Evolutionary conservation across 1,140 invertebrate genomes (phyloP).

Genomic region (Bombus polaris): DNA sequence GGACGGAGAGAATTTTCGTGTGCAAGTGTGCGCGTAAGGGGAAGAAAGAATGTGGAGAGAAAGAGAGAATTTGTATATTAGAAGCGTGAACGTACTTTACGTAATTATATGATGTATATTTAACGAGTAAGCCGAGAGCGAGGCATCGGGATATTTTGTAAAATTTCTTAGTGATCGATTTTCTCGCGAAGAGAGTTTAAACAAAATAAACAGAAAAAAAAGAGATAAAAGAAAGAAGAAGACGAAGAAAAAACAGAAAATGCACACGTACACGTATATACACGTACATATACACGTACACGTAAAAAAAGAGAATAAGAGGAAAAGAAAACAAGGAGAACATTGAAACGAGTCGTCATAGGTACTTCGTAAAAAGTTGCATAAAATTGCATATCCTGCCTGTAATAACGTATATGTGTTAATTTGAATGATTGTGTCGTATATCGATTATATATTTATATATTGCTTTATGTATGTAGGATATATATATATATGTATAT

Average conservation of each 20-base stretch:
- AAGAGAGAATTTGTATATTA: conserved; percentile 59
- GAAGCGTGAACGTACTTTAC: conserved; percentile 52
- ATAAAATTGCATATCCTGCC: conserved; percentile 71
- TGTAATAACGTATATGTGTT: conserved; percentile 68
- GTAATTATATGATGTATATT: conserved; percentile 64
- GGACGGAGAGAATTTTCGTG: neutral
- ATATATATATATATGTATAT: conserved; percentile 67
- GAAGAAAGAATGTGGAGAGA: neutral
- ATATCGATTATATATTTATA: conserved; percentile 74
- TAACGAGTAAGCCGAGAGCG: conserved; percentile 59
- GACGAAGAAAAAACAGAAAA: neutral
- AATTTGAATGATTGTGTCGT: conserved; percentile 72
- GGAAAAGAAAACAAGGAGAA: neutral
- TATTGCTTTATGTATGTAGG: conserved; percentile 73
- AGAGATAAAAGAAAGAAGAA: neutral
- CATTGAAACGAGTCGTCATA: conserved; percentile 56
- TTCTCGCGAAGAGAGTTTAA: conserved; percentile 55
- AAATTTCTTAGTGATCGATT: conserved; percentile 67
- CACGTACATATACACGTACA: neutral
- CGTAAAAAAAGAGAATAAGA: neutral
- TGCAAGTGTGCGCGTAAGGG: neutral
- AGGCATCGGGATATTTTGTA: conserved; percentile 67
- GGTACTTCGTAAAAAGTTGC: conserved; percentile 66
- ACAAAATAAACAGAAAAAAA: conserved; percentile 23
- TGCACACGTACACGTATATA: conserved; percentile 3